Evolutionary conservation across 2,888 invertebrate genomes (phyloP).

Genomic region (Andricus curvator): DNA sequence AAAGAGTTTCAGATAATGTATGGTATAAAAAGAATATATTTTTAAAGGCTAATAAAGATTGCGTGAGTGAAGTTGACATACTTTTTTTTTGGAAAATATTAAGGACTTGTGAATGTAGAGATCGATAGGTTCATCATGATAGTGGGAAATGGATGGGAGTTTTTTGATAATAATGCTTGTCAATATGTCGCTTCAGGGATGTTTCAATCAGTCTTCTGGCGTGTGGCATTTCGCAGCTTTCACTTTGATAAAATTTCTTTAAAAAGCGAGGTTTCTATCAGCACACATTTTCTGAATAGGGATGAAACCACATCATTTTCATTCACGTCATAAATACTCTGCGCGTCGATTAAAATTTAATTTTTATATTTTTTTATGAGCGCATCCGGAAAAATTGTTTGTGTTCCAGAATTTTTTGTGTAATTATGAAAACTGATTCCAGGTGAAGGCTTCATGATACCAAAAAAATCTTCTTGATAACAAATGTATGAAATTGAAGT

Average conservation of each 20-base stretch:
- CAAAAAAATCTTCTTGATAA: too few species aligned
- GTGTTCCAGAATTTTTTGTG: too few species aligned
- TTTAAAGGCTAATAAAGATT: neutral
- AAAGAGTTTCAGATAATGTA: neutral
- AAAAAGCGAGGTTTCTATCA: neutral
- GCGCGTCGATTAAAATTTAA: neutral
- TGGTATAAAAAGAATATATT: neutral
- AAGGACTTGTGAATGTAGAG: neutral
- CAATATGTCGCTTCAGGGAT: slow-evolving; percentile 2
- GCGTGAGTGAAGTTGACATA: neutral
- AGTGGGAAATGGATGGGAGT: slow-evolving; percentile 2
- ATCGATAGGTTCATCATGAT: neutral
- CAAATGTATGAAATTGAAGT: too few species aligned
- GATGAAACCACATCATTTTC: neutral
- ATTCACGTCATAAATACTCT: neutral
- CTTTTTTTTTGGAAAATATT: neutral
- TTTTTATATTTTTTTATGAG: too few species aligned
- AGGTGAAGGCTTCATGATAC: too few species aligned
- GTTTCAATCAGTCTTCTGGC: slow-evolving; percentile 22
- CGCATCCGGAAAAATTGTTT: too few species aligned
- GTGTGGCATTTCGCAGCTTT: neutral
- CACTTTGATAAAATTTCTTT: neutral
- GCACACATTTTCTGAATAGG: neutral
- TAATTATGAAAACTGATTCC: too few species aligned
- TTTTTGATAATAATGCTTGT: slow-evolving; percentile 18